Evolutionary conservation across 2,888 invertebrate genomes (phyloP), one percentile per base, ranked within the genome.

Genomic region (Hemaris fuciformis): DNA sequence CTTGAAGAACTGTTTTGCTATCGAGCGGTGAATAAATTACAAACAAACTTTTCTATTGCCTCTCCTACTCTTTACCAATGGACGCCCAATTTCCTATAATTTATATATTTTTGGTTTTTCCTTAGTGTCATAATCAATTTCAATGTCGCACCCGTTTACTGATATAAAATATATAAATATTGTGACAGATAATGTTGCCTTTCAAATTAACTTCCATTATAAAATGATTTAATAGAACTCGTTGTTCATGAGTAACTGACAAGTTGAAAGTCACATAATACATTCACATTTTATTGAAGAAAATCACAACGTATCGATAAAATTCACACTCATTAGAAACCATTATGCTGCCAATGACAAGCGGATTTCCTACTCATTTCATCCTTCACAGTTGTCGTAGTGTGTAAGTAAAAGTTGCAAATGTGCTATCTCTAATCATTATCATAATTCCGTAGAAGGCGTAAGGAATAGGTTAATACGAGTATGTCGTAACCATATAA

Each of bases 321-420:
- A 53, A 53, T 27, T 53, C 8, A 31, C 53, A 53, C 27, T 27
- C 18, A 27, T 27, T 53, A 53, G 31, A 53, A 53, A 31, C 18
- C 27, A 18, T 8, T 15, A 15, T 31, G 15, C 53, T 15, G 18
- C 31, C 15, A 53, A 31, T 53, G 27, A 53, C 53, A 25, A 27
- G 53, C 53, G 18, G 53, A 53, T 53, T 53, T 53, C 53, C 48
- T 48, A 38, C 38, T 38, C n/a, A 38, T 38, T 38, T 38, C n/a
- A n/a, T 38, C 38, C 38, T n/a, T 38, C 38, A 38, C 38, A 38
- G 38, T 38, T n/a, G n/a, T 1, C 38, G n/a, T 38, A 27, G 45
- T 45, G 45, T 8, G 20, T 0, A 18, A 45, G 7, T 20, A 43
- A 22, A 43, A 43, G 43, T 7, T 43, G 6, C 7, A 43, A 18